Conservation (phyloP, 2,797 vertebrate species). For the Onychomys torridus region DNA sequence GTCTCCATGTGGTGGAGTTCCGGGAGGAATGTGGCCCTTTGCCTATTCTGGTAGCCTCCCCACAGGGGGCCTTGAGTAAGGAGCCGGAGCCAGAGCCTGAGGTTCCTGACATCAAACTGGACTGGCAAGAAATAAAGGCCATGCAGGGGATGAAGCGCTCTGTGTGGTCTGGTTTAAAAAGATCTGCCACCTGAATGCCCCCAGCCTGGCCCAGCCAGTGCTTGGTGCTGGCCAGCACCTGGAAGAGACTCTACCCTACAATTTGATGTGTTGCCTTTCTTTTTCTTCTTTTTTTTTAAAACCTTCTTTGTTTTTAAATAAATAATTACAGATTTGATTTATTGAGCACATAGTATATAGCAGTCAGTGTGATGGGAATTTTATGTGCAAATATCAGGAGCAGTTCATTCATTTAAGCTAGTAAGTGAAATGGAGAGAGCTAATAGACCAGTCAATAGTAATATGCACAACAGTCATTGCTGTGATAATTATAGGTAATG, state of each 20-base stretch:
- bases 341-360: not conserved
- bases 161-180: conserved; percentile 90
- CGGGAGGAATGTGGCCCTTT: conserved; percentile 91
- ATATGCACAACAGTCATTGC: not conserved
- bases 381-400: not conserved
- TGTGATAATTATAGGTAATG: not conserved
- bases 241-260: not conserved
- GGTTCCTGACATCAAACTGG: conserved; percentile 89
- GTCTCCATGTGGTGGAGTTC: conserved; percentile 95
- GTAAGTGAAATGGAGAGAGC: not conserved
- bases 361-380: not conserved
- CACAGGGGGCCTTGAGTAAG: conserved; percentile 78
- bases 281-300: not conserved
- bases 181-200: conserved; percentile 87
- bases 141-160: conserved; percentile 91
- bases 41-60: conserved; percentile 92
- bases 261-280: not conserved
- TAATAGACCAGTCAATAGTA: not conserved
- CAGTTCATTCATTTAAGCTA: not conserved
- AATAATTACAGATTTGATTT: conserved; percentile 47
- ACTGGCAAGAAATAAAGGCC: conserved; percentile 92
- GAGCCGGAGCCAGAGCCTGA: conserved; percentile 90
- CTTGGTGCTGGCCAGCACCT: not conserved
- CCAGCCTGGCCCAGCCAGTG: not conserved
- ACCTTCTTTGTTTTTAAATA: conserved; percentile 59